A percentile compares a stretch with the other conserved stretches of the same genome.
Evolutionary conservation across 2,797 vertebrate genomes (phyloP).

Genomic region (Cossypha dichroa): DNA sequence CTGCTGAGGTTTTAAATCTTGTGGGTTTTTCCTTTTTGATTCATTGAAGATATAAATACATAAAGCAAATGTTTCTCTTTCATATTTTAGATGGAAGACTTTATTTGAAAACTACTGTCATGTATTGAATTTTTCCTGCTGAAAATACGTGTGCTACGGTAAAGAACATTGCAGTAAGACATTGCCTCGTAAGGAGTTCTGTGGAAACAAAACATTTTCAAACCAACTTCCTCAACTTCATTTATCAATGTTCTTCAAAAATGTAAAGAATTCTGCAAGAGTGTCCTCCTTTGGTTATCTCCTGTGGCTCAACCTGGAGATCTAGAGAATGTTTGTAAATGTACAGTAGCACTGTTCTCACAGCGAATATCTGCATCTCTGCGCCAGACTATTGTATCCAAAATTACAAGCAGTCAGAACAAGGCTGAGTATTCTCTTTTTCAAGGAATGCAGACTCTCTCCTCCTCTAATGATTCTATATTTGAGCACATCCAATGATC

Average conservation of each 20-base stretch:
- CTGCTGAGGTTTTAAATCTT: neutral
- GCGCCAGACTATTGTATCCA: slow-evolving; percentile 68
- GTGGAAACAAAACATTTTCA: slow-evolving; percentile 77
- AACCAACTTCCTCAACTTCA: slow-evolving; percentile 78
- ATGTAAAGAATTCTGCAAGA: slow-evolving; percentile 75
- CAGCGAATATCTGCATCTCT: slow-evolving; percentile 64
- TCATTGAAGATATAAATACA: neutral
- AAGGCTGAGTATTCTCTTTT: slow-evolving; percentile 70
- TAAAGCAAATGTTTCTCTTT: slow-evolving; percentile 72
- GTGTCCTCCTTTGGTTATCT: slow-evolving; percentile 77
- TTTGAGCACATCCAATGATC: slow-evolving; percentile 91
- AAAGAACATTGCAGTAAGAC: slow-evolving; percentile 75
- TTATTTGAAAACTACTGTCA: slow-evolving; percentile 99
- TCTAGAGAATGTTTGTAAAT: slow-evolving; percentile 75
- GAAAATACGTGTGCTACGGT: slow-evolving; percentile 70
- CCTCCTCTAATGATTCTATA: slow-evolving; percentile 81
- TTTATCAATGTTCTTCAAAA: slow-evolving; percentile 76
- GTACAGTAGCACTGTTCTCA: slow-evolving; percentile 74
- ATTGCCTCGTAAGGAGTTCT: slow-evolving; percentile 79
- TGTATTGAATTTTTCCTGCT: slow-evolving; percentile 89
- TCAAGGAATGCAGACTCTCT: slow-evolving; percentile 75
- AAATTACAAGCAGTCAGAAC: slow-evolving; percentile 58
- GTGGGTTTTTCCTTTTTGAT: neutral
- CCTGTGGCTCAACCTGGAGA: slow-evolving; percentile 76
- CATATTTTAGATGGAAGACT: slow-evolving; percentile 95